Evolutionary conservation across 2,113 vertebrate genomes (phyloP), one percentile per base, ranked within the genome.

Genomic region (Phalacrocorax carbo): DNA sequence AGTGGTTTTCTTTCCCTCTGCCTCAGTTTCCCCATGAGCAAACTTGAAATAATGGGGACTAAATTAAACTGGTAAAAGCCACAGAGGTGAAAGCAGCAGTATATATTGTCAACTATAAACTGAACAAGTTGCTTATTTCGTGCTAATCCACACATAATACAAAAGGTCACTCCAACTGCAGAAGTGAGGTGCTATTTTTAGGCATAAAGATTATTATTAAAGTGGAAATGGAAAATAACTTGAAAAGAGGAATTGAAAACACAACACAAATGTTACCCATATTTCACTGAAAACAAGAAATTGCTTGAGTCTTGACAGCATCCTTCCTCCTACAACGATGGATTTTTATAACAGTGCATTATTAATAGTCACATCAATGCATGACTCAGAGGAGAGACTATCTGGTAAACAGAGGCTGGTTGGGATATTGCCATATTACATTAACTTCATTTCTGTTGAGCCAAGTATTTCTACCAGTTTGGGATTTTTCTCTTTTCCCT

Each of bases 241-340:
- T 83, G 51, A 64, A 73, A 88, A 86, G 60, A 80, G 54, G 72
- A 77, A 51, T 23, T 72, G 69, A 46, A 91, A 96, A 49, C 68
- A 76, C 52, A 83, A 42, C 68, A 81, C 29, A 62, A 90, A 26
- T 32, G 34, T 81, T 95, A 38, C 69, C 83, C 62, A 16, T 55
- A 32, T 75, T 93, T 92, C 93, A 88, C 55, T 26, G 80, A 49
- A 92, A 90, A 80, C 46, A 88, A 86, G 83, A 87, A 86, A 77
- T 73, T 77, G 25, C 76, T 72, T 4, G 36, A 58, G 68, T 38
- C 86, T 73, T 91, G 76, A 83, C 93, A 94, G 48, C 70, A 82
- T 82, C 66, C 44, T 64, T 77, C 75, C 68, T 94, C 73, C 80
- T 94, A 58, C 84, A 42, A 40, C 64, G 60, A 83, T 80, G 80